phyloP scores from a whole-genome alignment of 2,888 invertebrate species.

The Nephrotoma appendiculata region DNA sequence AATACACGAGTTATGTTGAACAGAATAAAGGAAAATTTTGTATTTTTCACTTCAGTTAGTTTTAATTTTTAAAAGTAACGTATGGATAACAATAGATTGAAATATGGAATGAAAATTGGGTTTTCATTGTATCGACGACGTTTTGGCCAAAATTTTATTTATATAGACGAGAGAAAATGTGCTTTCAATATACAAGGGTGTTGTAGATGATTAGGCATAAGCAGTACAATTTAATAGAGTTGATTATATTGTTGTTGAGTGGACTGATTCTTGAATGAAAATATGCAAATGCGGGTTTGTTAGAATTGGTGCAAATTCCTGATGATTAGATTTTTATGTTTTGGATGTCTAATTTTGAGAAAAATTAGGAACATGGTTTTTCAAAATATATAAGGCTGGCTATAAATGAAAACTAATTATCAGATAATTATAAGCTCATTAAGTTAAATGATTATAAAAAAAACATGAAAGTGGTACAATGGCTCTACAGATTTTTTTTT shows the following conservation, averaged over 20 bases:
- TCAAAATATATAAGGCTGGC: no score
- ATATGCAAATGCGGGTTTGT: no score
- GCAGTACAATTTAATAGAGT: not conserved
- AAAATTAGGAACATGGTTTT: no score
- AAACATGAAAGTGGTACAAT: no score
- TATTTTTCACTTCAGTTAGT: not conserved
- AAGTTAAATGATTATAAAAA: no score
- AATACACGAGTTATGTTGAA: not conserved
- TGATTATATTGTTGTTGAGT: not conserved
- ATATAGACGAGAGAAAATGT: not conserved
- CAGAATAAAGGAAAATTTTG: not conserved
- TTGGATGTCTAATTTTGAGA: no score
- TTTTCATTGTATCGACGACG: not conserved
- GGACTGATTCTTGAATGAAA: not conserved
- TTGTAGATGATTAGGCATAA: not conserved
- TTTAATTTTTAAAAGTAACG: not conserved
- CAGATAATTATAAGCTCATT: no score
- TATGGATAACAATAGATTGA: not conserved
- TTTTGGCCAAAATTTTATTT: not conserved
- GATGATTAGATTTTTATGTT: no score
- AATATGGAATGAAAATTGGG: not conserved
- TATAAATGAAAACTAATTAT: no score
- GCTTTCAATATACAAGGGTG: not conserved
- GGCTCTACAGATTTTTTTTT: no score
- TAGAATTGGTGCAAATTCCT: no score